These are phyloP conservation scores for Copsychus sechellarum DNA, from an alignment of 2,113 vertebrate genomes.

Conservation along the genomic window DNA sequence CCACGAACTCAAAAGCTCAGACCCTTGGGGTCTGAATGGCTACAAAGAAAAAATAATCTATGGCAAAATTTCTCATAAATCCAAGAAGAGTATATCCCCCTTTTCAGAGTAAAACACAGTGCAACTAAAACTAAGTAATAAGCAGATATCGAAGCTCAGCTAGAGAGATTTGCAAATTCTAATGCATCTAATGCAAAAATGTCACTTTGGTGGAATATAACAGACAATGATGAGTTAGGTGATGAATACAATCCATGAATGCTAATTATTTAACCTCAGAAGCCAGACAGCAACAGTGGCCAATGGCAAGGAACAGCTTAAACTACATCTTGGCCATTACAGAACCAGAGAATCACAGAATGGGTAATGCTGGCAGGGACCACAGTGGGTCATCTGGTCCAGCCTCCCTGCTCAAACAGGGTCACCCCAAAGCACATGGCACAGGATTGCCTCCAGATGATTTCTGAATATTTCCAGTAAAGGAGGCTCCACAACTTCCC, in stretches of 20 bases:
- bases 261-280: background rate
- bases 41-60: background rate
- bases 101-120: background rate
- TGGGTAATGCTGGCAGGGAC: background rate
- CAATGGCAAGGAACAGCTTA: background rate
- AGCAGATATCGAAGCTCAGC: background rate
- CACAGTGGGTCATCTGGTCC: background rate
- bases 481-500: background rate
- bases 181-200: background rate
- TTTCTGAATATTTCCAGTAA: background rate
- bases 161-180: background rate
- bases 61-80: background rate
- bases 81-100: background rate
- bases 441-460: background rate
- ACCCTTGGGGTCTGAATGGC: background rate
- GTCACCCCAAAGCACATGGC: background rate
- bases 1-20: background rate
- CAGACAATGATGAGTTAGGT: background rate
- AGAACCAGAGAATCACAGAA: background rate
- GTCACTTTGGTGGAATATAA: background rate
- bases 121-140: background rate
- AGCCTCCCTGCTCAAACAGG: background rate
- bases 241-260: background rate
- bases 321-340: background rate
- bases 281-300: fast-evolving